Evolutionary conservation across 2,113 vertebrate genomes (phyloP), one percentile per base, ranked within the genome.

Genomic region (Prionailurus viverrinus): DNA sequence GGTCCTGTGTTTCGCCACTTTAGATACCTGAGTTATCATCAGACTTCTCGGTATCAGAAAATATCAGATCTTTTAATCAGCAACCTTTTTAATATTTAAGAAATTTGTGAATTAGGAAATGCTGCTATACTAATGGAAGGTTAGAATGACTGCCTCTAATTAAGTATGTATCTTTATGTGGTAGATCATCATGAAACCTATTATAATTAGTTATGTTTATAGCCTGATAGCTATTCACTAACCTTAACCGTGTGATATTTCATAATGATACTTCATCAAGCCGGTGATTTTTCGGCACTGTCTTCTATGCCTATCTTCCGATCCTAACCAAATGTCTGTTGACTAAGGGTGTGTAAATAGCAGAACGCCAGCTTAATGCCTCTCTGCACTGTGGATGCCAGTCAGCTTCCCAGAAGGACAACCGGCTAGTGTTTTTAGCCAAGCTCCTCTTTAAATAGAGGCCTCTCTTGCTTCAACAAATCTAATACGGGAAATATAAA

Each of bases 381-480:
- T 58, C 93, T 39, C 36, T 71, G 16, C 78, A 9, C 84, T 78
- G 79, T 89, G 45, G 33, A 25, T 80, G 94, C 89, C 39, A 82
- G 63, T 8, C 65, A 87, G 41, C 81, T 58, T 97, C 71, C 94
- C 31, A 55, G 10, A 95, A 65, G 86, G 41, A 29, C 2, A 98
- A 66, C 36, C 33, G 12, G 63, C n/a, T 65, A 90, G 29, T 96
- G 84, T 48, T 96, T 88, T 80, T 86, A 45, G 71, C 36, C 73
- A 80, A 79, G 84, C n/a, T 45, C 36, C 16, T 87, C 71, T 97
- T 36, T 92, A 96, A 81, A 55, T 45, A 73, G 76, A 93, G n/a
- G 27, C 12, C 15, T 15, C 7, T 63, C 3, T 63, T 61, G 39
- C 87, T 92, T 92, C 65, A 51, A 12, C 16, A 87, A 2, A 39